These are phyloP conservation scores for Coelopa frigida DNA, from an alignment of 1,140 invertebrate species.

Conservation along the genomic window DNA sequence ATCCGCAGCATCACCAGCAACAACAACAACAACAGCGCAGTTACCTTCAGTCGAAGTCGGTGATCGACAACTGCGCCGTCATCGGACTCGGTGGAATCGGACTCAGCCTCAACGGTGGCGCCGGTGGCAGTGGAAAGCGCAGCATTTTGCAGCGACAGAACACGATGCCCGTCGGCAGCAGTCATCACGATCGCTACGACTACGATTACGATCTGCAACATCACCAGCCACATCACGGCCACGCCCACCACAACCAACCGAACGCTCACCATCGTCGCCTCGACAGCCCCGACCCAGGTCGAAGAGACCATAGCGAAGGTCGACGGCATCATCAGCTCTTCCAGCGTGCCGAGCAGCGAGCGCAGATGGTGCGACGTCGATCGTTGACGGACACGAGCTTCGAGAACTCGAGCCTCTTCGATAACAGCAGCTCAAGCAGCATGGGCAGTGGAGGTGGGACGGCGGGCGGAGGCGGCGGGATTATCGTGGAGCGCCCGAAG, in stretches of 20 bases:
- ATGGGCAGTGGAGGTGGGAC: constrained; percentile 11
- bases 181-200: background rate
- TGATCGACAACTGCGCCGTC: constrained; percentile 1
- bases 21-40: constrained; percentile 13
- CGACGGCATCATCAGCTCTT: constrained; percentile 24
- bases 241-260: background rate
- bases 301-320: constrained; percentile 24
- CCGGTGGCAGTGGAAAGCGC: constrained; percentile 4
- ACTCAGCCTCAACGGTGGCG: too few species aligned
- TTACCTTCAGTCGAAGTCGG: background rate
- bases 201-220: too few species aligned
- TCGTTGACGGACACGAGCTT: constrained; percentile 10
- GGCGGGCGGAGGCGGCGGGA: constrained; percentile 7
- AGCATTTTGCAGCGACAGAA: constrained; percentile 13
- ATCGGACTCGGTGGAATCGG: background rate
- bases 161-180: constrained; percentile 5
- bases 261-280: too few species aligned
- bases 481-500: constrained; percentile 31
- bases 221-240: too few species aligned
- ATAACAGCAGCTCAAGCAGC: constrained; percentile 20
- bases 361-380: constrained; percentile 17
- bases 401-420: constrained; percentile 20
- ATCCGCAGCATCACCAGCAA: constrained; percentile 20
- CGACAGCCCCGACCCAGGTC: constrained; percentile 12
- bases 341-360: constrained; percentile 19